Percentiles rank a stretch among this genome's conserved stretches.
phyloP scores from a whole-genome alignment of 2,888 invertebrate species.

The Caenorhabditis angaria region DNA sequence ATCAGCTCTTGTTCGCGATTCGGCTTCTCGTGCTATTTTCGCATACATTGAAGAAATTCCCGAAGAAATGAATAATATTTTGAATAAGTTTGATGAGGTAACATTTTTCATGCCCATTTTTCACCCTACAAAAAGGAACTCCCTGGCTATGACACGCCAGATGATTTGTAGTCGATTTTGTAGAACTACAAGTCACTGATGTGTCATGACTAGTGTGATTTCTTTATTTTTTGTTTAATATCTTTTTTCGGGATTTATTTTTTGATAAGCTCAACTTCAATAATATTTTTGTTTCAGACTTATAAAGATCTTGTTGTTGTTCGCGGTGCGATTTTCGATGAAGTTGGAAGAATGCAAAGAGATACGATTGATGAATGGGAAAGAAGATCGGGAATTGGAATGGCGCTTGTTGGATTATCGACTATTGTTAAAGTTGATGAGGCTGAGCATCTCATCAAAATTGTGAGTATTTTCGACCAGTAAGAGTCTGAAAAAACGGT shows the following conservation, averaged over 20 bases:
- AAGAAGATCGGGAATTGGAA: slow-evolving; percentile 84
- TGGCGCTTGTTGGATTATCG: slow-evolving; percentile 28
- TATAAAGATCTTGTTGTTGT: slow-evolving; percentile 62
- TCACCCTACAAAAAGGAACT: not conserved
- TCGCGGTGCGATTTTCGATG: slow-evolving; percentile 79
- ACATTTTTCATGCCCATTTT: slow-evolving; percentile 11
- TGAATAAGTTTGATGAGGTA: slow-evolving; percentile 46
- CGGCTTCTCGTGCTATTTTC: slow-evolving; percentile 84
- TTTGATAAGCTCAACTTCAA: slow-evolving; percentile 41
- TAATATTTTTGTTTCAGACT: slow-evolving; percentile 14
- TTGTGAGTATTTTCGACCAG: too few species aligned
- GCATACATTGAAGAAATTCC: slow-evolving; percentile 63
- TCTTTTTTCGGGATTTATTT: not conserved
- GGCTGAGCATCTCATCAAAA: slow-evolving; percentile 41
- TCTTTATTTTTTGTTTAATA: not conserved
- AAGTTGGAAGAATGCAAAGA: slow-evolving; percentile 85
- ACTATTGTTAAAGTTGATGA: slow-evolving; percentile 27
- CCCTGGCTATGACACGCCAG: slow-evolving; percentile 3
- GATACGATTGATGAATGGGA: slow-evolving; percentile 89
- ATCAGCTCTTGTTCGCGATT: slow-evolving; percentile 79
- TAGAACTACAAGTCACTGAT: not conserved
- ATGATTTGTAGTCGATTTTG: not conserved
- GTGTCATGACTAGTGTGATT: slow-evolving; percentile 6
- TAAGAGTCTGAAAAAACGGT: too few species aligned
- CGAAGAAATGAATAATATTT: slow-evolving; percentile 28